Evolutionary conservation across 1,140 invertebrate genomes (phyloP), one percentile per base, ranked within the genome.

Genomic region (Neodiprion fabricii): DNA sequence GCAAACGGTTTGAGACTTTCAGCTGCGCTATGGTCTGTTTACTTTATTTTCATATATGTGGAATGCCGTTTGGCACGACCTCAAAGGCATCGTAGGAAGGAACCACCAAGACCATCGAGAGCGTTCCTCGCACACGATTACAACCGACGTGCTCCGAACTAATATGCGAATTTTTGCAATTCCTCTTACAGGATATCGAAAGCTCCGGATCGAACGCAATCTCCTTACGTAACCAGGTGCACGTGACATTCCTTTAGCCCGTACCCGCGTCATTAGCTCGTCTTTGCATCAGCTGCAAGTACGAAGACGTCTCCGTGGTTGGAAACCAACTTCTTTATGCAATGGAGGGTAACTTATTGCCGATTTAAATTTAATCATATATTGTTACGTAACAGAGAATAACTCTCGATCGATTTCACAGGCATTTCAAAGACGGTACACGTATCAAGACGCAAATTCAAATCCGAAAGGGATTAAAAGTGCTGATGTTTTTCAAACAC

Each of bases 131-230:
- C 79, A 82, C 78, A 83, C 82, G 83, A 85, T 85, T 85, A 83
- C 81, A 75, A 82, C 82, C 75, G 74, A 82, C 76, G 71, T 77
- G 74, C 79, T 68, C 72, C 78, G 72, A 82, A 80, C 81, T 85
- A 85, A 85, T 85, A 85, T 85, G 80, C 79, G 81, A 85, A 85
- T 84, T 84, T 83, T 83, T 84, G 80, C 81, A 75, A 84, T 84
- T 84, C 82, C 82, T 83, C 82, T 83, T 79, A 76, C 77, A 75
- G 76, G 75, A 83, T 82, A 85, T 85, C 83, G 80, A 80, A 84
- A 81, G 68, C 17, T 8, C 48, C 9, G 21, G 48, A 40, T 71
- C 53, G 53, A 74, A 74, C 66, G 70, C 74, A 76, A 76, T 74
- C 72, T 78, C 47, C 72, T 75, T 67, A 65, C 50, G 48, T 70